Base-by-base conservation (phyloP, 2,113 vertebrate genomes). In the Gopherus evgoodei region DNA sequence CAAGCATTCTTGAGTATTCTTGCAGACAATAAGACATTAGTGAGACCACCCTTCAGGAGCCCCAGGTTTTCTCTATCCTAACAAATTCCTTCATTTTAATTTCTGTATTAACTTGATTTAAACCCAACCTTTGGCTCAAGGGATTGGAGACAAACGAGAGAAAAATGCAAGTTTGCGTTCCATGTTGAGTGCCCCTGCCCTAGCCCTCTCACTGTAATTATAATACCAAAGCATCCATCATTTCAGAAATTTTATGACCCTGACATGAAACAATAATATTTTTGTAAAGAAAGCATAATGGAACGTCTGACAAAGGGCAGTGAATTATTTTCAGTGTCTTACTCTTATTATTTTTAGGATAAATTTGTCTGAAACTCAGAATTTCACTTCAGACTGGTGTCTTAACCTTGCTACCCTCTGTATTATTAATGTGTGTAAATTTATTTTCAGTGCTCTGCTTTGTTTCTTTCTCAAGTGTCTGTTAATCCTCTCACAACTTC, bases 251-350 rank as follows among this genome's bases (percentile, higher is more conserved):
- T 29, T 87, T 90, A 3, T 5, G n/a, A 56, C 52, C 92, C 52
- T 59, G 21, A 5, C 56, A 49, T 11, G 91, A 57, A 14, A 5
- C 1, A 81, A 11, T 0, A 1, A 0, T 54, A 38, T 72, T 81
- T 44, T 59, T 69, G 7, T 17, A 31, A 1, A 31, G 24, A 84
- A 95, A 75, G 31, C 72, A 4, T 75, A 42, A 38, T 79, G 44
- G 13, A 91, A 54, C 0, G 42, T 16, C 31, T 54, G 17, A 84
- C 21, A 65, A 84, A 56, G 6, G 13, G 3, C 8, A 31, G 7
- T 86, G 56, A 84, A 35, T 10, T 10, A 52, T 47, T 86, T 92
- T 6, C 47, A 47, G 35, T 8, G 3, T 76, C 53, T 86, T 38
- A 78, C 19, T 62, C 54, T 27, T 1, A 0, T 19, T 86, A 2